A percentile compares a stretch with the other conserved stretches of the same genome.
These are phyloP conservation scores for Tapirus indicus DNA, from an alignment of 2,797 vertebrate genomes.

Conservation along the genomic window DNA sequence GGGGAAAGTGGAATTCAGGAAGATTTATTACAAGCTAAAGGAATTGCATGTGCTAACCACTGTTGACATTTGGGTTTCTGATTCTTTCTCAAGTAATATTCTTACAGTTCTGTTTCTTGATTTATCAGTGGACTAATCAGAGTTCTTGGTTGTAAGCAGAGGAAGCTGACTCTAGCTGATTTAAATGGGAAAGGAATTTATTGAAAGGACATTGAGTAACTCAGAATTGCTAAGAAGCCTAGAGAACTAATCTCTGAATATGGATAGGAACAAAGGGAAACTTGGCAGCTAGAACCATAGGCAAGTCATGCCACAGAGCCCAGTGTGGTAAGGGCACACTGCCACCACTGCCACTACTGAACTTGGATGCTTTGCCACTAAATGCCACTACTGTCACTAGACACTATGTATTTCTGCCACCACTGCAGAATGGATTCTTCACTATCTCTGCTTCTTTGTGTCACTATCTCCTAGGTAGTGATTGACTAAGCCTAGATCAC, in stretches of 20 bases:
- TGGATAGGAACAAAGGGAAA: not conserved
- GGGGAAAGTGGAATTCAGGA: not conserved
- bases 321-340: not conserved
- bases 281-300: not conserved
- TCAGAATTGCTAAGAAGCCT: conserved; percentile 3
- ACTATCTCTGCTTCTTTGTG: not conserved
- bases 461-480: not conserved
- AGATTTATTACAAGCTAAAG: conserved; percentile 3
- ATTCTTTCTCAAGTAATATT: conserved; percentile 4
- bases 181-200: conserved; percentile 2
- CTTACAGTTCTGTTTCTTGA: not conserved
- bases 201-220: not conserved
- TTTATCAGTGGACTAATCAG: not conserved
- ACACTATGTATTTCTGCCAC: not conserved
- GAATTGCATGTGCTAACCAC: not conserved
- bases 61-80: not conserved
- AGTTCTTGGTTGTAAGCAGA: not conserved
- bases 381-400: not conserved
- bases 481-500: not conserved
- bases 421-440: not conserved
- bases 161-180: not conserved
- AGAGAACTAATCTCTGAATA: not conserved
- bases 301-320: not conserved
- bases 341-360: not conserved
- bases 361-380: not conserved